Percentiles rank a stretch among this genome's conserved stretches.
These are phyloP conservation scores for Cotesia chilonis DNA, from an alignment of 1,140 invertebrate genomes.

Conservation along the genomic window DNA sequence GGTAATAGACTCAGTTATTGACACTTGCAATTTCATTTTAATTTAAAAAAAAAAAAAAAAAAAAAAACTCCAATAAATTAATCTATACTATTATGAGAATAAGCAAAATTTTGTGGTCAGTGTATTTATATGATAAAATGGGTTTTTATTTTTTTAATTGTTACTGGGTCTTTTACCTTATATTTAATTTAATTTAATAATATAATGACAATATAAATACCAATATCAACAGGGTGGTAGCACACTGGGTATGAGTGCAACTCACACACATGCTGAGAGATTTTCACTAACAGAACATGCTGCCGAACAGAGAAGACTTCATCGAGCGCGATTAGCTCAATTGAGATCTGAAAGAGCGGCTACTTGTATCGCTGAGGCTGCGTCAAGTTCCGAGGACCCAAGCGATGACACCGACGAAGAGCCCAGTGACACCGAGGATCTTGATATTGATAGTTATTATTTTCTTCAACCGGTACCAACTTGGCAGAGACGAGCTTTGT, in stretches of 20 bases:
- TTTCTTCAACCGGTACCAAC: conserved; percentile 94
- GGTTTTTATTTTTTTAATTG: background rate
- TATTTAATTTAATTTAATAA: conserved; percentile 2
- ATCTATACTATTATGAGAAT: too few species aligned
- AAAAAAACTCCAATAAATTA: too few species aligned
- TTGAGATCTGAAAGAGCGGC: conserved; percentile 73
- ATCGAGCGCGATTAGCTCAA: conserved; percentile 83
- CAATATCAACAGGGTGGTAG: conserved; percentile 78
- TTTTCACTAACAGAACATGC: conserved; percentile 86
- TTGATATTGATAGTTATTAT: conserved; percentile 92
- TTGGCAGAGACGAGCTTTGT: conserved; percentile 84
- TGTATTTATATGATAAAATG: too few species aligned
- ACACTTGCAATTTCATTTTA: too few species aligned
- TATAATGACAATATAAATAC: conserved; percentile 10
- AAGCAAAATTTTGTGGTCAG: too few species aligned
- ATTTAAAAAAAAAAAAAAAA: too few species aligned
- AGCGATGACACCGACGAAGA: conserved; percentile 85
- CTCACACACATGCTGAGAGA: conserved; percentile 80
- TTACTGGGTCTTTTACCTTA: too few species aligned
- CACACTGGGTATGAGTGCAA: conserved; percentile 93
- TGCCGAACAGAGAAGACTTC: conserved; percentile 84
- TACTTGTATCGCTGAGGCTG: conserved; percentile 57
- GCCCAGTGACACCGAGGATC: conserved; percentile 82
- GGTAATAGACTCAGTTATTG: too few species aligned
- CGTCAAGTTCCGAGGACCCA: conserved; percentile 66